phyloP scores from a whole-genome alignment of 2,113 vertebrate species.

The Cyprinodon variegatus region DNA sequence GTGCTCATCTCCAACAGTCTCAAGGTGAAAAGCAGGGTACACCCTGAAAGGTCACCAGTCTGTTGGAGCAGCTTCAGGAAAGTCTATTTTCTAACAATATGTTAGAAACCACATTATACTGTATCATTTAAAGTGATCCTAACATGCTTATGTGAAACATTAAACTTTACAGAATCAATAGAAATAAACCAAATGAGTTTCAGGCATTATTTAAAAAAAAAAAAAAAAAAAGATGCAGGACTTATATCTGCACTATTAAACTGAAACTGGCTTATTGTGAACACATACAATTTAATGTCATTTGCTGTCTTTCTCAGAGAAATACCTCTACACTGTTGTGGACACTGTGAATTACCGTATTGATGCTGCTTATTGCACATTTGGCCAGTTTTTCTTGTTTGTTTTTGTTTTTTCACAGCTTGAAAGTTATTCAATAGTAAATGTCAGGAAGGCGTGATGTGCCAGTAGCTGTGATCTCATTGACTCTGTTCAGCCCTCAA shows the following conservation, averaged over 20 bases:
- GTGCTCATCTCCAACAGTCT: too few species aligned
- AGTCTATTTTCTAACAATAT: too few species aligned
- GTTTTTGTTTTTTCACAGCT: slow-evolving; percentile 7
- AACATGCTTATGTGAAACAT: slow-evolving; percentile 17
- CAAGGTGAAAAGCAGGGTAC: too few species aligned
- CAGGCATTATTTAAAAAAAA: slow-evolving; percentile 10
- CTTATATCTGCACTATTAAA: slow-evolving; percentile 22
- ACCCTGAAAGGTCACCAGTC: too few species aligned
- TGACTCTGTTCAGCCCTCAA: slow-evolving; percentile 19
- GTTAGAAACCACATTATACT: neutral
- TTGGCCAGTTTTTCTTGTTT: neutral
- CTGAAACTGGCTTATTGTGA: slow-evolving; percentile 6
- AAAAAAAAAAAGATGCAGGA: slow-evolving; percentile 1
- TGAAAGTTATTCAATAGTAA: slow-evolving; percentile 22
- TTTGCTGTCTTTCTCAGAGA: neutral
- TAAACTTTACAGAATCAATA: neutral
- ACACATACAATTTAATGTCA: neutral
- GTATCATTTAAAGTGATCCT: slow-evolving; percentile 3
- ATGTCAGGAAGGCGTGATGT: slow-evolving; percentile 15
- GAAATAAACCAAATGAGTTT: neutral
- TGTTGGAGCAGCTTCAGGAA: too few species aligned
- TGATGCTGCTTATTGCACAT: slow-evolving; percentile 1
- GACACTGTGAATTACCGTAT: neutral
- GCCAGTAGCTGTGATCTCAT: slow-evolving; percentile 13
- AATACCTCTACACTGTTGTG: neutral